Evolutionary conservation across 64 coral and sea anemone genomes (phyloP), one percentile per base, ranked within the genome.

Genomic region (Stichodactyla mertensii): DNA sequence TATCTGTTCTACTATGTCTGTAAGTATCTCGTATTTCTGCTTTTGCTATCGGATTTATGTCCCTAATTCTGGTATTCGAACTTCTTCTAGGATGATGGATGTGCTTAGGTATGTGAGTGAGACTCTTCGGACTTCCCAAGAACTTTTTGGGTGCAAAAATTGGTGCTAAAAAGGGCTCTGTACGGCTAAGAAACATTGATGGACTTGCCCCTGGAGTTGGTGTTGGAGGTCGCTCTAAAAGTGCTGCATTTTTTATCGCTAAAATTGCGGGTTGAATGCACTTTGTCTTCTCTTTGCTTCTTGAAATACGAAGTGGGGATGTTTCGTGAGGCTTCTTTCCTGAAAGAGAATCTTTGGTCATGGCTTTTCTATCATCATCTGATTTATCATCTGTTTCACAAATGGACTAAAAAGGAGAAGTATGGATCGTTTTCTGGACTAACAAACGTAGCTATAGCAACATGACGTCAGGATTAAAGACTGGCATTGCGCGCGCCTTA

Each of bases 261-360:
- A 85, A 85, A 58, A 85, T 61, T 31, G 83, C 83, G 31, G 83
- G 83, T 55, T 85, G 83, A 85, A 85, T 55, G n/a, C 83, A 85
- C 27, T 85, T 85, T 10, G 69, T 22, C 23, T 61, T 64, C 15
- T 85, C 55, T 61, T 64, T 85, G 55, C 45, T 55, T 55, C 54
- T 57, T 51, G 55, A 61, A 10, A 55, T 19, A 26, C 22, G 13
- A 61, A 61, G 24, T 20, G 55, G n/a, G 0, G 31, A 61, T 4
- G 52, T 85, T 85, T 85, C 83, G 16, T 22, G 22, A 18, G 83
- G 19, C 8, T 62, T 85, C 83, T 85, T 85, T 51, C 5, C 83
- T 36, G 56, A 60, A 85, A n/a, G 83, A 51, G 83, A 64, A 51
- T 85, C 61, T 27, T 85, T 85, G n/a, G 55, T 61, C 83, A 85